Conservation (phyloP, 1,140 invertebrate species). For the Lerema accius region DNA sequence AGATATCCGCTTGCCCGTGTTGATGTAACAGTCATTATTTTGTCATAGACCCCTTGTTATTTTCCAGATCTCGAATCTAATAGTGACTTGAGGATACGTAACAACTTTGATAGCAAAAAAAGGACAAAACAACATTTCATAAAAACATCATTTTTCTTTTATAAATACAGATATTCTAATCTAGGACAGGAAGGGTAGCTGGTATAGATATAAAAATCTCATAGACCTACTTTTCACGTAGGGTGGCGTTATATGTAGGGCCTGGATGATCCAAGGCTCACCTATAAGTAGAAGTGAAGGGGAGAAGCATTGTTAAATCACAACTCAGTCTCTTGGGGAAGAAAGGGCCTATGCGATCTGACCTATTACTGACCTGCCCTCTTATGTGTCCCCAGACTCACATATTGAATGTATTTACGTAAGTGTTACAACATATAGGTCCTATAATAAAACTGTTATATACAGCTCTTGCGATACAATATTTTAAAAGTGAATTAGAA, state of each 20-base stretch:
- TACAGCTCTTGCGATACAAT: too few relatives aligned
- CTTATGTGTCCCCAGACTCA: conserved; percentile 9
- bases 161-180: too few relatives aligned
- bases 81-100: neutral
- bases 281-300: conserved; percentile 19
- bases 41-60: conserved; percentile 20
- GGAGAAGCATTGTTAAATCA: conserved; percentile 20
- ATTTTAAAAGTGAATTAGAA: too few relatives aligned
- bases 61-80: neutral
- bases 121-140: too few relatives aligned
- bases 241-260: conserved; percentile 9
- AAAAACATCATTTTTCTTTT: too few relatives aligned
- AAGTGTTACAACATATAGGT: too few relatives aligned
- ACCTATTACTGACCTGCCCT: conserved; percentile 17
- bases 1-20: conserved; percentile 17
- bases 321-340: conserved; percentile 12
- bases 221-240: conserved; percentile 13
- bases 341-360: conserved; percentile 11
- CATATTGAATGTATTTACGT: too few relatives aligned
- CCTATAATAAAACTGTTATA: too few relatives aligned
- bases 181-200: neutral
- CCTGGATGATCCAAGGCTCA: conserved; percentile 9
- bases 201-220: neutral
- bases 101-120: too few relatives aligned
- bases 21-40: conserved; percentile 24